Evolutionary conservation across 2,888 invertebrate genomes (phyloP).

Genomic region (Drosophila mimica): DNA sequence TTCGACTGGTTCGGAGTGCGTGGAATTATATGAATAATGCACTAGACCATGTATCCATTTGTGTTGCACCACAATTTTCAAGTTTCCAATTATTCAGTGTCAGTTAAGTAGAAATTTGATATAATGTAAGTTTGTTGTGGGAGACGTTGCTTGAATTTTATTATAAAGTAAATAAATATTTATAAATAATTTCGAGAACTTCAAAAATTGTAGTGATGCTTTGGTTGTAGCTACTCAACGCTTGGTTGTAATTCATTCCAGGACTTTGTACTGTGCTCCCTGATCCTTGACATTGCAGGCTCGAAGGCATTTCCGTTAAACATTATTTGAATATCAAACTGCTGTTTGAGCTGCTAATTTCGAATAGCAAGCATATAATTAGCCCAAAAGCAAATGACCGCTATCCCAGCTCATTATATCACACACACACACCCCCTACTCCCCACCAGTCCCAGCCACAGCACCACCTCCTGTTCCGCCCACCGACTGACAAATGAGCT

Average conservation of each 20-base stretch:
- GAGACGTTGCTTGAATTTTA: not conserved
- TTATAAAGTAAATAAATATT: too few relatives aligned
- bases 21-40: not conserved
- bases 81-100: not conserved
- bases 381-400: slow-evolving; percentile 26
- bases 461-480: not conserved
- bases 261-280: not conserved
- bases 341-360: slow-evolving; percentile 59
- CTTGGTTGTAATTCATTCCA: not conserved
- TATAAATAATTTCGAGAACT: not conserved
- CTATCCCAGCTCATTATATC: slow-evolving; percentile 1
- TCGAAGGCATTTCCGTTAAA: slow-evolving; percentile 16
- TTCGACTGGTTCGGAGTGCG: not conserved
- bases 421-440: not conserved
- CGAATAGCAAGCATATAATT: slow-evolving; percentile 46
- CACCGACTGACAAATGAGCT: slow-evolving; percentile 41
- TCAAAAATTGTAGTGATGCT: too few relatives aligned
- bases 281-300: slow-evolving; percentile 13
- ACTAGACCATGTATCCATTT: not conserved
- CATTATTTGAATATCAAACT: slow-evolving; percentile 35
- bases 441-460: not conserved
- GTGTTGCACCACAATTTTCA: not conserved
- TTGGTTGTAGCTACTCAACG: not conserved
- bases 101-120: not conserved
- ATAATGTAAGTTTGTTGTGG: not conserved